phyloP scores from a whole-genome alignment of 2,797 vertebrate species.

The Cryptoprocta ferox region DNA sequence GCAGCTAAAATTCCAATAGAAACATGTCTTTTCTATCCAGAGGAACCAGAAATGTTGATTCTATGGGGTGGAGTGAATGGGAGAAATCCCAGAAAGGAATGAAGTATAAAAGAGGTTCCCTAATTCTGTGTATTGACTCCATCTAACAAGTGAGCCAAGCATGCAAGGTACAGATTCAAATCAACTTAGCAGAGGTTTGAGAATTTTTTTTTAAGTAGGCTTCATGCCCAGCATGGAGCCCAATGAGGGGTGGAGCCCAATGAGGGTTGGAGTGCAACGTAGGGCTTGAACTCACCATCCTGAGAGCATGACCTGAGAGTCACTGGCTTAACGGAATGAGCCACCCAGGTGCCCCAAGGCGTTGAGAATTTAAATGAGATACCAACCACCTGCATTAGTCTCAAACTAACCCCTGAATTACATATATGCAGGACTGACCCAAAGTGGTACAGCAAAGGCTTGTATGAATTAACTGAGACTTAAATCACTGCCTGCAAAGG shows the following conservation, averaged over 20 bases:
- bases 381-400: background rate
- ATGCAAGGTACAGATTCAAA: background rate
- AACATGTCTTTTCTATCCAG: constrained; percentile 8
- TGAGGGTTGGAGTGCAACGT: too few relatives aligned
- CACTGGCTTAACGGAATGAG: too few relatives aligned
- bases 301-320: too few relatives aligned
- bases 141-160: background rate
- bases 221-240: too few relatives aligned
- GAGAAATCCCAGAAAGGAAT: constrained; percentile 1
- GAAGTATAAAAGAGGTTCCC: background rate
- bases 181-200: background rate
- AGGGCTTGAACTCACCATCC: too few relatives aligned
- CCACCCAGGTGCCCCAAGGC: background rate
- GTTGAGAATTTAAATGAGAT: background rate
- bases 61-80: background rate
- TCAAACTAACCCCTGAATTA: background rate
- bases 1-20: constrained; percentile 11
- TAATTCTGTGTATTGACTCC: background rate
- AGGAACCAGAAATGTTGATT: constrained; percentile 22
- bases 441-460: background rate
- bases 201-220: background rate
- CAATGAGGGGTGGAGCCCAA: too few relatives aligned
- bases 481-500: background rate
- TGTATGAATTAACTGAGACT: background rate
- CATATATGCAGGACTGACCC: background rate